Evolutionary conservation across 1,140 invertebrate species (phyloP), one percentile per base, ranked within the genome.

Genomic region (Euglossa dilemma): DNA sequence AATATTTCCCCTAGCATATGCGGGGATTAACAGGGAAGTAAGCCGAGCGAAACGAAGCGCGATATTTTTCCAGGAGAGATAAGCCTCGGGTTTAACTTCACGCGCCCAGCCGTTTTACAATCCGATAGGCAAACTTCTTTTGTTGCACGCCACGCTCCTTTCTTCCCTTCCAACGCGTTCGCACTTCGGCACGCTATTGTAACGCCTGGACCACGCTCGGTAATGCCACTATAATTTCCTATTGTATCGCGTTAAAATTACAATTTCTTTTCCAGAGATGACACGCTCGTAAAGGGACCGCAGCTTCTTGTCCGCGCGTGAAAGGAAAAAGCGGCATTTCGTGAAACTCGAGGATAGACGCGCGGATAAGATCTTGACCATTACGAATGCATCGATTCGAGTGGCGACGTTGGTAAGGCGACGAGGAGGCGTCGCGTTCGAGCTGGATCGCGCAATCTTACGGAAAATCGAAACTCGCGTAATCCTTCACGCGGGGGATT

Each of bases 381-480:
- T 6, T 11, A 36, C 14, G 43, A 45, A 56, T 23, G 47, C 25
- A 73, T 28, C 47, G 63, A 86, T 61, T 36, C 23, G 50, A 70
- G 45, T 20, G 63, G 14, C n/a, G n/a, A n/a, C 25, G 0, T 20
- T 5, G 43, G 20, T 23, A 47, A 74, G 61, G 47, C 25, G 47
- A 52, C 50, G 43, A 82, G 52, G 50, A 43, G n/a, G 12, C 20
- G 56, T n/a, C 28, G 43, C 20, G 66, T 57, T 67, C 47, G 28
- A 23, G n/a, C 47, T 36, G 16, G 25, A 25, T 16, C n/a, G 57
- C 63, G 56, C 67, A 90, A 91, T 91, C 89, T 90, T 63, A 85
- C 69, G 83, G 87, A 91, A 91, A 93, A 92, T 92, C 90, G 86
- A 90, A 86, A 88, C 88, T 86, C 83, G 75, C 88, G 82, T 91